phyloP scores from a whole-genome alignment of 2,888 invertebrate species.

The Drosophila antonietae region DNA sequence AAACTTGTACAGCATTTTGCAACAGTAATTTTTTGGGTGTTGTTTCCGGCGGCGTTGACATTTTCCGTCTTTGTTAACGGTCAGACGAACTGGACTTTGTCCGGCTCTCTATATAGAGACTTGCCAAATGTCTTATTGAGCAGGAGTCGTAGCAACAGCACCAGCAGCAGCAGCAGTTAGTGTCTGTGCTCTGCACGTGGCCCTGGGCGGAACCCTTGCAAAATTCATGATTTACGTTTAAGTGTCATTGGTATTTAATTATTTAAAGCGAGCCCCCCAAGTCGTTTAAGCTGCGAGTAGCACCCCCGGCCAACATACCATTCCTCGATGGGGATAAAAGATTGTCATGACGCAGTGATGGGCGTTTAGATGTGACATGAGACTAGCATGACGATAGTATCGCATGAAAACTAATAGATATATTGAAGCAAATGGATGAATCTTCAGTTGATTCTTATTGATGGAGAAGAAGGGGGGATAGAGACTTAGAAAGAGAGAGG shows the following conservation, averaged over 20 bases:
- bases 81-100: slow-evolving; percentile 15
- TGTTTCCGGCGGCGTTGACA: slow-evolving; percentile 76
- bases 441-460: too few species aligned
- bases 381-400: slow-evolving; percentile 1
- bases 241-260: slow-evolving; percentile 79
- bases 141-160: slow-evolving; percentile 18
- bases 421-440: too few species aligned
- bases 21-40: slow-evolving; percentile 78
- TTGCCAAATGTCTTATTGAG: slow-evolving; percentile 44
- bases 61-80: slow-evolving; percentile 62
- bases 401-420: not conserved
- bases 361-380: not conserved
- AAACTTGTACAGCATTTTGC: slow-evolving; percentile 74
- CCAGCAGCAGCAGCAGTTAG: slow-evolving; percentile 9
- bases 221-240: slow-evolving; percentile 80
- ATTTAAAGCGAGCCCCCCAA: slow-evolving; percentile 63
- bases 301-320: slow-evolving; percentile 3
- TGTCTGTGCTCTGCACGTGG: slow-evolving; percentile 44
- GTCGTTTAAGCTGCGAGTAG: slow-evolving; percentile 60
- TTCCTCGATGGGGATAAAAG: slow-evolving; percentile 29
- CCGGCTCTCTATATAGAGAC: not conserved
- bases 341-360: slow-evolving; percentile 32
- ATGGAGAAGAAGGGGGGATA: too few species aligned
- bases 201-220: slow-evolving; percentile 51
- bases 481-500: too few species aligned